phyloP scores from a whole-genome alignment of 2,113 vertebrate species.

The Petrocephalus microphthalmus region DNA sequence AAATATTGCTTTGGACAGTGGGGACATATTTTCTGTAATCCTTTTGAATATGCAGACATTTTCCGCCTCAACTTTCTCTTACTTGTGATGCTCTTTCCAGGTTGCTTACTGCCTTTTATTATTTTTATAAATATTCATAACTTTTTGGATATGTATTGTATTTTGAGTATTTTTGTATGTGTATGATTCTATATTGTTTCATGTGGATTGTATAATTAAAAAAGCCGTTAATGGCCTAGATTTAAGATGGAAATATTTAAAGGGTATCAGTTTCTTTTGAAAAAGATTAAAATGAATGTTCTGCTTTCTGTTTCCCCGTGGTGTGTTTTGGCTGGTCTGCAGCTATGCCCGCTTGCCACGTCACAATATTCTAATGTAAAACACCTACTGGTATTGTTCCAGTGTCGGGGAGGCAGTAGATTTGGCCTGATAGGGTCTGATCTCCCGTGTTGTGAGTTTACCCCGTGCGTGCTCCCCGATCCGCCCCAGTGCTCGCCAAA shows the following conservation, averaged over 20 bases:
- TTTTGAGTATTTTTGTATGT: not conserved
- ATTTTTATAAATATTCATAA: not conserved
- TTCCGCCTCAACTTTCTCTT: not conserved
- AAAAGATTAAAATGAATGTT: not conserved
- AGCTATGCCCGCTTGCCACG: not conserved
- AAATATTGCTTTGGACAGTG: not conserved
- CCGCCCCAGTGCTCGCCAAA: not conserved
- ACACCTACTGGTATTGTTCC: not conserved
- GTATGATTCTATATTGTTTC: not conserved
- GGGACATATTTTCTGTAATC: not conserved
- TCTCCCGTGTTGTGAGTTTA: not conserved
- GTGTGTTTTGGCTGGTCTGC: not conserved
- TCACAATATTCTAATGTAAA: not conserved
- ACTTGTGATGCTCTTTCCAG: not conserved
- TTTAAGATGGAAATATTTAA: not conserved
- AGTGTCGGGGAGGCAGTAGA: not conserved
- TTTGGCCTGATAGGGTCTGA: not conserved
- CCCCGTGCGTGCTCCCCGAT: not conserved
- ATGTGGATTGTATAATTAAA: not conserved
- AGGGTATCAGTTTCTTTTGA: not conserved
- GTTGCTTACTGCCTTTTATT: not conserved
- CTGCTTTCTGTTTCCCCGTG: not conserved
- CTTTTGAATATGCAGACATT: not conserved
- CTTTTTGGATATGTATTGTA: not conserved
- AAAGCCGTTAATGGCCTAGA: not conserved